Evolutionary conservation across 2,113 vertebrate species (phyloP).

Genomic region (Asarcornis scutulata): DNA sequence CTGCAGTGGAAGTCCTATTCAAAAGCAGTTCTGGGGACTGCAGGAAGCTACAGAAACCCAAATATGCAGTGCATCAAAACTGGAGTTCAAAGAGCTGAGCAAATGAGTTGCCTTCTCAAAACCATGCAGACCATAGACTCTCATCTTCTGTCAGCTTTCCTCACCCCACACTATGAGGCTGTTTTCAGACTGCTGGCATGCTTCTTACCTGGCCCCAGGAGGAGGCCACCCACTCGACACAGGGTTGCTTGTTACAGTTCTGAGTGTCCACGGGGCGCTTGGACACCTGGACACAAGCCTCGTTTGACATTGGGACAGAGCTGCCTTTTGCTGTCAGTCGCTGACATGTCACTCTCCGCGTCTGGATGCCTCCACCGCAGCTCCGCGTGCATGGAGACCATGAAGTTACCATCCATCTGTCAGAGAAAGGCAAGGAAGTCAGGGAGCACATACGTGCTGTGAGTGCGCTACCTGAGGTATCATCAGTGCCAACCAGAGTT

Average conservation of each 20-base stretch:
- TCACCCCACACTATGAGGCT: neutral
- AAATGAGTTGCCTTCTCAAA: neutral
- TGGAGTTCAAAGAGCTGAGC: neutral
- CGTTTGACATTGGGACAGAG: conserved; percentile 69
- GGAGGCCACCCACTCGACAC: conserved; percentile 85
- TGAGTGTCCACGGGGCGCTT: conserved; percentile 84
- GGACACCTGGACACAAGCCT: conserved; percentile 73
- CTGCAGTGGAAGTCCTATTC: neutral
- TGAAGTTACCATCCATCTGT: conserved; percentile 88
- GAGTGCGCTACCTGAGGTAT: neutral
- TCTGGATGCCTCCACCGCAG: conserved; percentile 89
- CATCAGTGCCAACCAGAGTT: neutral
- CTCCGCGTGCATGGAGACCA: conserved; percentile 89
- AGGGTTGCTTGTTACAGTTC: conserved; percentile 84
- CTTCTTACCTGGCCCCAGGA: conserved; percentile 87
- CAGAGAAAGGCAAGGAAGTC: neutral
- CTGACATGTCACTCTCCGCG: conserved; percentile 85
- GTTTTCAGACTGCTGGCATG: neutral
- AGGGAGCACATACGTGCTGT: fast-evolving
- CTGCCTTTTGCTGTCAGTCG: conserved; percentile 75
- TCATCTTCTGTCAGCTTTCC: neutral
- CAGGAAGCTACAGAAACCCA: neutral
- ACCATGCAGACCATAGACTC: neutral
- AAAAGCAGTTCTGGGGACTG: neutral
- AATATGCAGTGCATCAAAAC: neutral